phyloP scores from a whole-genome alignment of 1,140 invertebrate genomes.

The Subanguina moxae region DNA sequence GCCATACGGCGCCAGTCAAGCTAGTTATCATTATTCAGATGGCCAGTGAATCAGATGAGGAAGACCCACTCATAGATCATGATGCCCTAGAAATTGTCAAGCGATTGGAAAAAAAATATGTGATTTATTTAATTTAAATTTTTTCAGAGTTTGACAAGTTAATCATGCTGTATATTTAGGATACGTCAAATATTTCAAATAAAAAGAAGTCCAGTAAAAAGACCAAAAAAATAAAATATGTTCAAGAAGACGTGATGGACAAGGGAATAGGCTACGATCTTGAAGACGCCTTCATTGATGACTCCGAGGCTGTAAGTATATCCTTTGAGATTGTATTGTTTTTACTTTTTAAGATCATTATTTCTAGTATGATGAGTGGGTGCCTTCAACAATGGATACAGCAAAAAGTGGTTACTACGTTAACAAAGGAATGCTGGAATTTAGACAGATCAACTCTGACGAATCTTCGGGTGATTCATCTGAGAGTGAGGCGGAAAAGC shows the following conservation, averaged over 20 bases:
- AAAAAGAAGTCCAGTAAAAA: neutral
- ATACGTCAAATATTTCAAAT: neutral
- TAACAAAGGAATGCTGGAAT: conserved; percentile 40
- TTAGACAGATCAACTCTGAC: conserved; percentile 23
- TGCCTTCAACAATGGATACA: conserved; percentile 49
- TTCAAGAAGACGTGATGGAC: conserved; percentile 42
- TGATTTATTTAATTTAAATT: conserved; percentile 17
- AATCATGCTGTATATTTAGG: too few relatives aligned
- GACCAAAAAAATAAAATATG: conserved; percentile 31
- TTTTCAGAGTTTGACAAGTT: too few relatives aligned
- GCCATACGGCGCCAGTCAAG: too few relatives aligned
- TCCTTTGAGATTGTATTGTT: too few relatives aligned
- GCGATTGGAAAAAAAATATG: conserved; percentile 44
- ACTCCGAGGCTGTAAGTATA: conserved; percentile 43
- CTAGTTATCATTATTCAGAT: neutral
- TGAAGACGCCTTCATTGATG: conserved; percentile 47
- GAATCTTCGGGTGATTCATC: neutral
- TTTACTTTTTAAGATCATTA: neutral
- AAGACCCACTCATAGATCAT: conserved; percentile 29
- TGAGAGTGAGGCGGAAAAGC: neutral
- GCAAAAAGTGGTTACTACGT: conserved; percentile 39
- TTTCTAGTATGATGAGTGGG: conserved; percentile 39
- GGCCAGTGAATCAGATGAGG: conserved; percentile 18
- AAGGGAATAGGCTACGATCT: conserved; percentile 48
- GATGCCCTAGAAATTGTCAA: conserved; percentile 42